Conservation (phyloP, 37 sponge, comb jelly and placozoan species). For the Cladorhizidae sp. region DNA sequence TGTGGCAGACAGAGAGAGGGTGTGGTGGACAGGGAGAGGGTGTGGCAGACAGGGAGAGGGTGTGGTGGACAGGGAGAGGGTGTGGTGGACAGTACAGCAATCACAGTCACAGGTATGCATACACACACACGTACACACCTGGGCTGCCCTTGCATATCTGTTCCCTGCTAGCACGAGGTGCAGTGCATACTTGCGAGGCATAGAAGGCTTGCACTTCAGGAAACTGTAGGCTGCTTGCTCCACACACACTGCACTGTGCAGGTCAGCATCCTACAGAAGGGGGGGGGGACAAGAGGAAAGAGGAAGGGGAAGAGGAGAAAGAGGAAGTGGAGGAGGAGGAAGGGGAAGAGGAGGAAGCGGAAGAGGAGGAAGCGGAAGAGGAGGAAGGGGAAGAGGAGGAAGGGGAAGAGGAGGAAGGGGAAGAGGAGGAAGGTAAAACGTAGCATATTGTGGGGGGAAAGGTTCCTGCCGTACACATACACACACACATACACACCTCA, state of each 20-base stretch:
- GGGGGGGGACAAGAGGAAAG: not conserved
- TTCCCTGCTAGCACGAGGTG: constrained; percentile 88
- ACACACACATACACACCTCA: too few relatives aligned
- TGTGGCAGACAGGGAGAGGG: too few relatives aligned
- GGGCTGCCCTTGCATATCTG: constrained; percentile 72
- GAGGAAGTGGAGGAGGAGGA: too few relatives aligned
- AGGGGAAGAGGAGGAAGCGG: not conserved
- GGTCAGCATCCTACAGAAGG: constrained; percentile 51
- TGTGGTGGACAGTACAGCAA: not conserved
- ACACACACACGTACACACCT: constrained; percentile 59
- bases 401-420: not conserved
- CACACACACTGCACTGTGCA: constrained; percentile 75
- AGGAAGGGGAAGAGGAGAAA: not conserved
- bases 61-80: too few relatives aligned
- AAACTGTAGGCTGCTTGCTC: constrained; percentile 95
- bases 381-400: constrained; percentile 10
- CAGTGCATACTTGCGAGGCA: constrained; percentile 85
- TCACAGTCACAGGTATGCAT: not conserved
- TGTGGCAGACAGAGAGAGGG: too few relatives aligned
- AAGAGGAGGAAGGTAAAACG: not conserved
- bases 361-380: constrained; percentile 1
- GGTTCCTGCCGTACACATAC: too few relatives aligned
- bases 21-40: too few relatives aligned
- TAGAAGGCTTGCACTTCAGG: constrained; percentile 57
- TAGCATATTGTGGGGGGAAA: too few relatives aligned